Evolutionary conservation across 2,113 vertebrate species (phyloP), one percentile per base, ranked within the genome.

Genomic region (Muntiacus muntjak): DNA sequence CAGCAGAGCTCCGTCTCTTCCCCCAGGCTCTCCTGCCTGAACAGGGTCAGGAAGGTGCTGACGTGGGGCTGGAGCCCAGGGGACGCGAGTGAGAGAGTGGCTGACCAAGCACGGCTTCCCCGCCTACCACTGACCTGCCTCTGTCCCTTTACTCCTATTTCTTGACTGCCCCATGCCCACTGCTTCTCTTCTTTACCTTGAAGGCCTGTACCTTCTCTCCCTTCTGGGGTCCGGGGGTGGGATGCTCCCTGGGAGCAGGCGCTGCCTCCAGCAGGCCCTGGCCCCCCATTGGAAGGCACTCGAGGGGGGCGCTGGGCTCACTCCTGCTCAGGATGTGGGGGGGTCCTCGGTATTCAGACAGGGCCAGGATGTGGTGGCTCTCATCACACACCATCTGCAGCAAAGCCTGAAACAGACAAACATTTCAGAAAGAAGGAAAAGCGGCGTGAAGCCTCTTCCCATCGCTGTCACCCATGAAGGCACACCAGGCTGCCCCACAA

Each of bases 381-480:
- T 99, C 99, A 33, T 99, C 99, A 94, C 99, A 99, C 0, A 99
- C 99, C 98, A 99, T 99, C 97, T 99, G 99, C 95, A 99, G 96
- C 94, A 99, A 97, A 33, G 98, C 94, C 99, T 99, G 97, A 50
- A 10, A 13, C 0, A 19, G 54, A 91, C 11, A 17, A 6, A n/a
- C 5, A 26, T 10, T 16, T 85, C 7, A 78, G 47, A 28, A 62
- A 25, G 83, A 54, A 25, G 15, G 30, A 5, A 16, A 45, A 7
- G 17, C 7, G 14, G 62, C 33, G 2, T 6, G 7, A 78, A 74
- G 14, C 58, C 40, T 52, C 11, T 67, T 19, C 9, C 14, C 17
- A 14, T 15, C 9, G 3, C 12, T 10, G 15, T 17, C 43, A 11
- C 40, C 28, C 50, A 1, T 3, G 16, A 57, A 13, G 0, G 1